These are phyloP conservation scores for Hydrolagus affinis DNA, from an alignment of 2,113 vertebrate species.

Conservation along the genomic window DNA sequence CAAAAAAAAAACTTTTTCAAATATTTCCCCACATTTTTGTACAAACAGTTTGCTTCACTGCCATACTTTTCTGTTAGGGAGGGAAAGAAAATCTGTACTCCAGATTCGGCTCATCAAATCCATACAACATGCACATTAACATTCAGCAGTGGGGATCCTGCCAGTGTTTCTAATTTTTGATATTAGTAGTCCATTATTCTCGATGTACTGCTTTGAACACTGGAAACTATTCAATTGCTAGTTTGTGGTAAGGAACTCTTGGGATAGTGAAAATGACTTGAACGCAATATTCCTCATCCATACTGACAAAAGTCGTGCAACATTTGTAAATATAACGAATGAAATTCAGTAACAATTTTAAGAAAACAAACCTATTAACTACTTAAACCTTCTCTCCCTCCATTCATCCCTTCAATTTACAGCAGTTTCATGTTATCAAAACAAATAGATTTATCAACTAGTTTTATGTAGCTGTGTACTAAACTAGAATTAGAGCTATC, in stretches of 20 bases:
- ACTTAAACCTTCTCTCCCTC: neutral
- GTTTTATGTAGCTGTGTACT: neutral
- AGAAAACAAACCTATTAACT: neutral
- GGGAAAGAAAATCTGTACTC: neutral
- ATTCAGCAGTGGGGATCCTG: no score
- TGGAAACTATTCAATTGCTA: no score
- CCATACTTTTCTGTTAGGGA: neutral
- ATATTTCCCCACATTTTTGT: neutral
- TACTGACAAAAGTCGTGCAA: neutral
- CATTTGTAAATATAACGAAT: neutral
- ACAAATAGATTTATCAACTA: neutral
- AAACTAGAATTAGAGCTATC: neutral
- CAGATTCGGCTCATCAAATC: neutral
- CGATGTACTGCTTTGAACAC: no score
- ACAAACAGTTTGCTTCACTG: neutral
- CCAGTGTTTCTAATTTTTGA: no score
- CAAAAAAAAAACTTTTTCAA: constrained; percentile 34
- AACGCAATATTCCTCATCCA: neutral
- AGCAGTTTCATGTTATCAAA: neutral
- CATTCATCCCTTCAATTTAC: neutral
- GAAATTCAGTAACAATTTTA: neutral
- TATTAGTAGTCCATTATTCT: no score
- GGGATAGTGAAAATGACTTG: no score
- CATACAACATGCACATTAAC: neutral
- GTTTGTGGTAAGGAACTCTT: no score